A percentile compares a stretch with the other conserved stretches of the same genome.
These are phyloP conservation scores for western clawed frog (Xenopus tropicalis) DNA, from an alignment of 2,113 vertebrate genomes.

Conservation along the genomic window DNA sequence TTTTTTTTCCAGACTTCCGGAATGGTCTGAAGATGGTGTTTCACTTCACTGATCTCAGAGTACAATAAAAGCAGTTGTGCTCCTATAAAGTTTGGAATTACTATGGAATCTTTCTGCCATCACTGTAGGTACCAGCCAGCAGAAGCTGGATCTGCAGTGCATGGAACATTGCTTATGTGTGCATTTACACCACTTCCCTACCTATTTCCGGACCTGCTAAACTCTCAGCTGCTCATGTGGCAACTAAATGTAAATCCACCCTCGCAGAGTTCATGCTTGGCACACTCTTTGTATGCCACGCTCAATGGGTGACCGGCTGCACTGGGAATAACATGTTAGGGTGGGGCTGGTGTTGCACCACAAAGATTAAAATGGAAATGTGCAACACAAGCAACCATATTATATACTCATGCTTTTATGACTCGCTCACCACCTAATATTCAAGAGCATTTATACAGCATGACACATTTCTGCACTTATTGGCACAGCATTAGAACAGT, in stretches of 20 bases:
- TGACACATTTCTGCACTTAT: neutral
- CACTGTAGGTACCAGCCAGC: neutral
- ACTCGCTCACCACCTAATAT: neutral
- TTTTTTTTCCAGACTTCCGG: neutral
- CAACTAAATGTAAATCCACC: neutral
- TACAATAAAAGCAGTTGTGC: neutral
- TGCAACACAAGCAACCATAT: neutral
- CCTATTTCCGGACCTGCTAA: neutral
- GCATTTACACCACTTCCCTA: neutral
- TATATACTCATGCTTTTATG: neutral
- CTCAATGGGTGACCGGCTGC: neutral
- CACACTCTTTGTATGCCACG: neutral
- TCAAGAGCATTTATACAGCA: neutral
- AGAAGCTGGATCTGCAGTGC: neutral
- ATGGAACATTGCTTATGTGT: neutral
- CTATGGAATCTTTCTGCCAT: conserved; percentile 1
- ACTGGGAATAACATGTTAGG: neutral
- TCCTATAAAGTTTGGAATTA: neutral
- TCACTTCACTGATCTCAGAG: neutral
- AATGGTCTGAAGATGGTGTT: neutral
- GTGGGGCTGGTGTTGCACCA: neutral
- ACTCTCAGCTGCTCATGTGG: neutral
- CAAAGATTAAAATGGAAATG: neutral
- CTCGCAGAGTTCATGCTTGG: neutral
- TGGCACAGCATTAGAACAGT: neutral